These are phyloP conservation scores for Sminthurinus aureus DNA, from an alignment of 2,888 invertebrate genomes.

Conservation along the genomic window DNA sequence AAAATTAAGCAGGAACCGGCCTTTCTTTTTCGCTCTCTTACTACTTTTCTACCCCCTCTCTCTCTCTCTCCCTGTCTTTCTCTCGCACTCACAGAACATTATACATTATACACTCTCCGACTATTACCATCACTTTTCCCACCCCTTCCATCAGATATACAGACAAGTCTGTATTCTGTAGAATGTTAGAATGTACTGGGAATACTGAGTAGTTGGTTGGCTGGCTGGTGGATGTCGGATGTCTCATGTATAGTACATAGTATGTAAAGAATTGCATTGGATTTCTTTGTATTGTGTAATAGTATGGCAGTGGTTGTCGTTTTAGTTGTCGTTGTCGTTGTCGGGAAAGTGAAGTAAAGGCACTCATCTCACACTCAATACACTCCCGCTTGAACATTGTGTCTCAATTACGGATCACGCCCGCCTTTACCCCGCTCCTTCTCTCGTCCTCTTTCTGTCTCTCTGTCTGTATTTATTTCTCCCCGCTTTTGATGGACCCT, in stretches of 20 bases:
- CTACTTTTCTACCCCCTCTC: neutral
- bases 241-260: neutral
- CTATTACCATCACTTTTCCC: constrained; percentile 31
- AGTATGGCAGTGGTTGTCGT: neutral
- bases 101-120: neutral
- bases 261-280: no score
- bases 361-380: constrained; percentile 29
- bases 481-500: constrained; percentile 36
- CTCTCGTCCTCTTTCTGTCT: constrained; percentile 42
- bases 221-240: no score
- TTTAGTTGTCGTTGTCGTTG: neutral
- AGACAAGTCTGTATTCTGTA: neutral
- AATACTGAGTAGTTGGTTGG: neutral
- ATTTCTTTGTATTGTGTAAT: neutral
- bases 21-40: neutral
- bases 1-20: constrained; percentile 33
- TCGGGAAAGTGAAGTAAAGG: neutral
- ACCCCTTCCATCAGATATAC: constrained; percentile 42
- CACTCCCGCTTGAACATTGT: constrained; percentile 14
- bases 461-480: constrained; percentile 33
- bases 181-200: neutral
- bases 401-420: constrained; percentile 43
- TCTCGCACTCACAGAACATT: neutral
- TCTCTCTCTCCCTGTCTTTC: neutral
- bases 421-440: constrained; percentile 34